Conservation (phyloP, 1,140 invertebrate genomes). For the Drosophila lacertosa region DNA sequence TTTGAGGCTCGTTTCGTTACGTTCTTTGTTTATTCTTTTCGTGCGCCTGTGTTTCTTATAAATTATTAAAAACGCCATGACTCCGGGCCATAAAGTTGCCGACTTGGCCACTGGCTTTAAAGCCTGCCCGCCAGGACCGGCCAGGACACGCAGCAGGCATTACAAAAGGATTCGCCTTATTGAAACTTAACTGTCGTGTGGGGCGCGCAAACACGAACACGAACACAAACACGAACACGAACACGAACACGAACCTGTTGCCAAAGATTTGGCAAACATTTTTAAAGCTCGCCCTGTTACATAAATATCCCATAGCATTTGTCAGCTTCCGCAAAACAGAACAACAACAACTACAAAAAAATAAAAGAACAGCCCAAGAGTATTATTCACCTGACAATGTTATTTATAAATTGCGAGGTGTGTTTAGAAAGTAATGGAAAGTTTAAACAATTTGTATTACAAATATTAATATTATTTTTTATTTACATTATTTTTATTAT, state of each 20-base stretch:
- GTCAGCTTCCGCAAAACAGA: background rate
- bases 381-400: conserved; percentile 14
- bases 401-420: background rate
- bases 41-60: conserved; percentile 42
- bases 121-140: background rate
- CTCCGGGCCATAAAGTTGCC: conserved; percentile 38
- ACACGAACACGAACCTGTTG: conserved; percentile 37
- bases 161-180: conserved; percentile 33
- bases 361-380: conserved; percentile 8
- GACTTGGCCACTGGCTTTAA: conserved; percentile 31
- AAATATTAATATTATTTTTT: too few relatives aligned
- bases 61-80: conserved; percentile 69
- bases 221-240: conserved; percentile 23
- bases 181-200: conserved; percentile 39
- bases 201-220: conserved; percentile 10
- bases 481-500: too few relatives aligned
- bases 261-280: conserved; percentile 14
- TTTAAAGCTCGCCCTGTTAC: conserved; percentile 11
- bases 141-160: conserved; percentile 1
- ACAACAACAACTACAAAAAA: background rate
- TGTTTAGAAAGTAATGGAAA: too few relatives aligned
- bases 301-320: conserved; percentile 39
- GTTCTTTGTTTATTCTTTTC: conserved; percentile 22
- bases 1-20: conserved; percentile 30
- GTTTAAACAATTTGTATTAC: too few relatives aligned